Percentiles rank a stretch among this genome's conserved stretches.
Evolutionary conservation across 2,888 invertebrate genomes (phyloP).

Genomic region (Trachelus tabidus): DNA sequence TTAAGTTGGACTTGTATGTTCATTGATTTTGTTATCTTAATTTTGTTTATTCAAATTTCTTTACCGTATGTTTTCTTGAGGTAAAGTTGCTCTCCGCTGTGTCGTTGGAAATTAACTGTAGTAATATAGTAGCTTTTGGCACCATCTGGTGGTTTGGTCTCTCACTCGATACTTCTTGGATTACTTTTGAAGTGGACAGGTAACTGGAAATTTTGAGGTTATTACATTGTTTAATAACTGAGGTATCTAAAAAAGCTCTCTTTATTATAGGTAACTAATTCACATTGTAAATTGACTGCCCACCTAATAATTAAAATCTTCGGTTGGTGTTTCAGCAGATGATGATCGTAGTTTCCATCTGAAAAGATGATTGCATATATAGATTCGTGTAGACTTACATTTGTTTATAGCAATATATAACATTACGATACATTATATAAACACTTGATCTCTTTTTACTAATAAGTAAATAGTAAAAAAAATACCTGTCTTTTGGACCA

Average conservation of each 20-base stretch:
- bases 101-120: background rate
- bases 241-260: background rate
- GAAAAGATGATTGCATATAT: background rate
- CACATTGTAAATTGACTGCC: background rate
- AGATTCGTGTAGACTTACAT: background rate
- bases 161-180: background rate
- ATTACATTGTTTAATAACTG: background rate
- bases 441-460: background rate
- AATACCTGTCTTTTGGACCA: background rate
- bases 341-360: background rate
- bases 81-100: background rate
- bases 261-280: background rate
- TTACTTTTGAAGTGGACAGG: background rate
- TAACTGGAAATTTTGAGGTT: background rate
- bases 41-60: background rate
- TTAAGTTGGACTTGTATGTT: background rate
- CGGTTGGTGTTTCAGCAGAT: background rate
- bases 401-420: background rate
- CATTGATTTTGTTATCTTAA: background rate
- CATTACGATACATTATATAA: background rate
- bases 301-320: background rate
- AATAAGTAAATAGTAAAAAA: background rate
- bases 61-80: background rate
- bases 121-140: background rate
- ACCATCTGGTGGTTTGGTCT: background rate